Percentiles rank a stretch among this genome's conserved stretches.
Evolutionary conservation across 2,113 vertebrate species (phyloP).

Genomic region (Abramis brama): DNA sequence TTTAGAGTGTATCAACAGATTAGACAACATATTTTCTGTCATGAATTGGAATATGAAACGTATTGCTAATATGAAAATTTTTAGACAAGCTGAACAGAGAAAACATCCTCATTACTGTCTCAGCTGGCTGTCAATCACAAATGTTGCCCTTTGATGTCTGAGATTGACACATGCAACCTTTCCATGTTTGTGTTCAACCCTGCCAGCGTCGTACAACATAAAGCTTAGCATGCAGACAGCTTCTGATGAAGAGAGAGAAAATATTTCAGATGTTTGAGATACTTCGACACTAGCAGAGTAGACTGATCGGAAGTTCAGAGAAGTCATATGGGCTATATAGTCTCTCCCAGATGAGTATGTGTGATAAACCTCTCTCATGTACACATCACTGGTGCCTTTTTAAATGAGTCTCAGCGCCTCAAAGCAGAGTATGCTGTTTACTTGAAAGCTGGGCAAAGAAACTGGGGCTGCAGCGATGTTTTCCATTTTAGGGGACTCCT

Average conservation of each 20-base stretch:
- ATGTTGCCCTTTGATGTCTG: conserved; percentile 48
- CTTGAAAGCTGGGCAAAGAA: not conserved
- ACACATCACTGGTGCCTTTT: conserved; percentile 17
- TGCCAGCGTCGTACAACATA: not conserved
- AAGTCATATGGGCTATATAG: conserved; percentile 17
- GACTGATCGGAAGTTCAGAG: conserved; percentile 1
- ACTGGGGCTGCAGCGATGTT: conserved; percentile 17
- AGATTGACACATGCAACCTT: conserved; percentile 43
- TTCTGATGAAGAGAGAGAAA: not conserved
- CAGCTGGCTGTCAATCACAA: conserved; percentile 37
- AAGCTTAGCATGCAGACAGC: not conserved
- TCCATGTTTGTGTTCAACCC: conserved; percentile 34
- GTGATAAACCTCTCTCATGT: not conserved
- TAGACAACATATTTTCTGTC: not conserved
- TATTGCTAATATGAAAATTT: conserved; percentile 23
- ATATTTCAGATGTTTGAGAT: not conserved
- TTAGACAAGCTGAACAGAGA: conserved; percentile 14
- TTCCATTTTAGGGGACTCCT: conserved; percentile 33
- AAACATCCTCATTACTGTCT: conserved; percentile 36
- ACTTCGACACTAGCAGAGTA: not conserved
- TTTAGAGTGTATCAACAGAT: not conserved
- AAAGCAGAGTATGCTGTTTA: conserved; percentile 20
- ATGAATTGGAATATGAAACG: not conserved
- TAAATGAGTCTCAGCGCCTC: not conserved
- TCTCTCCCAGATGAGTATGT: conserved; percentile 22